Evolutionary conservation across 2,888 invertebrate genomes (phyloP), one percentile per base, ranked within the genome.

Genomic region (Gisinianus flammeolus): DNA sequence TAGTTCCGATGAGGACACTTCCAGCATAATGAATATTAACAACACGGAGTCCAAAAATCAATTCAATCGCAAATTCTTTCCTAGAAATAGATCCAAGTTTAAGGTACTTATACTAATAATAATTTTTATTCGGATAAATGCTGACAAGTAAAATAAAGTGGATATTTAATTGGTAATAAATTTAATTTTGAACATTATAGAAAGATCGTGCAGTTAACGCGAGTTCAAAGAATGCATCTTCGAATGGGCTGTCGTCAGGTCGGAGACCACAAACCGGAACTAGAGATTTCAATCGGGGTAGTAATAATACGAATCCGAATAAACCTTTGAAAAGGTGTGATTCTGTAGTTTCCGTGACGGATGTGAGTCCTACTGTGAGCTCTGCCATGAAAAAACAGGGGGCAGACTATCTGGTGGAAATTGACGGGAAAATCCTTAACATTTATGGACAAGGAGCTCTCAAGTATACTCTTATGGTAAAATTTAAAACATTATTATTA

Each of bases 371-470:
- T 16, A 1, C 58, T 12, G 68, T 78, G 28, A 44, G 44, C 44
- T 44, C 44, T 2, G 67, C 67, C 5, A 73, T 73, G 35, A 81
- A 83, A 69, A 83, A 83, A 70, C 84, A 86, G 92, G 93, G 95
- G 78, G 93, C 94, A n/a, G 95, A 95, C 88, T 95, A 94, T 87
- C 88, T 95, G 81, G 93, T 95, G 44, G 95, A 95, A 89, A 94
- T 95, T 78, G 92, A 92, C 85, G 94, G 94, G 33, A 91, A 93
- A 76, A 91, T 92, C 83, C 90, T 95, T 30, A 95, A 94, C 86
- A 91, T 95, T 31, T 95, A 94, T 88, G 95, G 95, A 0, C 93
- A 94, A 85, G 94, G 94, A n/a, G 94, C 95, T 0, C 89, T 95
- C 35, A 82, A 83, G 44, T 82, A 82, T 64, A 83, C 83, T 44